phyloP scores from a whole-genome alignment of 2,888 invertebrate genomes.

The Sesia bembeciformis region DNA sequence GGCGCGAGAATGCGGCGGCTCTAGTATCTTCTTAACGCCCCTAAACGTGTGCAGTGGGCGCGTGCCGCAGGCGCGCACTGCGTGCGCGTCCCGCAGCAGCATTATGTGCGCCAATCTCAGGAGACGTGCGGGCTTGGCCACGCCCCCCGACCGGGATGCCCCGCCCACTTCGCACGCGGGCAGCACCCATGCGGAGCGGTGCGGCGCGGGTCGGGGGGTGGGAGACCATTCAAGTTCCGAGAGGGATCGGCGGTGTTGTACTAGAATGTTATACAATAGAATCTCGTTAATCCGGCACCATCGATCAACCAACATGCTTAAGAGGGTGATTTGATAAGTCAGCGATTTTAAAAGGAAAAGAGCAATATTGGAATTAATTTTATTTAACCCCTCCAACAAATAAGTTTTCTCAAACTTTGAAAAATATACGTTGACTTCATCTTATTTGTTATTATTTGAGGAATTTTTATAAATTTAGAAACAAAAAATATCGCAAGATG shows the following conservation, averaged over 20 bases:
- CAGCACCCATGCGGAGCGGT: conserved; percentile 14
- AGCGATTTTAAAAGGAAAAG: too few species aligned
- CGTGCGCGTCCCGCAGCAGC: conserved; percentile 88
- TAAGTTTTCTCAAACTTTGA: too few species aligned
- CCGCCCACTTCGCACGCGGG: neutral
- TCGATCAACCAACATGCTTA: too few species aligned
- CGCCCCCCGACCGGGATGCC: conserved; percentile 4
- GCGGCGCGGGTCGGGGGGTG: conserved; percentile 13
- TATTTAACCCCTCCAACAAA: too few species aligned
- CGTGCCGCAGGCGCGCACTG: conserved; percentile 80
- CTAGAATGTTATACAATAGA: conserved; percentile 33
- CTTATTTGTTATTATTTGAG: too few species aligned
- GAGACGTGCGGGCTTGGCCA: conserved; percentile 61
- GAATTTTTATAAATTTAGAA: too few species aligned
- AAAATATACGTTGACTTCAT: too few species aligned
- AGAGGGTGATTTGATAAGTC: too few species aligned
- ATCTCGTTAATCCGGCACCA: too few species aligned
- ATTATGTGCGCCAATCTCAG: conserved; percentile 88
- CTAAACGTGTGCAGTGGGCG: conserved; percentile 84
- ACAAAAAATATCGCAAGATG: too few species aligned
- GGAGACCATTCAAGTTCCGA: conserved; percentile 77
- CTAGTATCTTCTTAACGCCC: conserved; percentile 88
- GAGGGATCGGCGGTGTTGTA: conserved; percentile 81
- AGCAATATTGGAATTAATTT: too few species aligned
- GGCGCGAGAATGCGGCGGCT: conserved; percentile 70